Base-by-base conservation (phyloP, 1,140 invertebrate species). In the Drosophila paulistorum region DNA sequence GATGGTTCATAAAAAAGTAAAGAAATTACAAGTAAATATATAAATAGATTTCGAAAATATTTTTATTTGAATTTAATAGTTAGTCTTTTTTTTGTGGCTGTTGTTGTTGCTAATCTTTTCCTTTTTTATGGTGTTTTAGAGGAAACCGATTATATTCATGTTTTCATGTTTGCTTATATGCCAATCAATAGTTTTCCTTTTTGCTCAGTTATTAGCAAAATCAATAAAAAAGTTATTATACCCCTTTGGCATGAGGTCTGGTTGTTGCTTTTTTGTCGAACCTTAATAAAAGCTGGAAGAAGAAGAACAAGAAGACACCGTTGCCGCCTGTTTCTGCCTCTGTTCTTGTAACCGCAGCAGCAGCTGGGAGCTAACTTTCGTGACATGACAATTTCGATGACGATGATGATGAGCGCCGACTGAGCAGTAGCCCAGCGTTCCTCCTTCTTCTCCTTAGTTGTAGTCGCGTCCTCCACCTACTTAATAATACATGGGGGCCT, bases 341-440 rank as follows among this genome's bases (percentile, higher is more conserved):
- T 73, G 60, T 59, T 39, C 57, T 69, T 71, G 39, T 69, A 66
- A 66, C 71, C 67, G 45, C 65, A 69, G 66, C 75, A 58, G 74
- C 48, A 51, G 74, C 58, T 41, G 45, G 69, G 55, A 86, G 82
- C 82, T 71, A 87, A 87, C 83, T 86, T 87, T 86, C 82, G 82
- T 86, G 82, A 86, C 82, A 86, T 86, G 82, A 86, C 82, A 86
- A 86, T 86, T 86, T 87, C 82, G 82, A 86, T 86, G 82, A 86
- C 79, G 81, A 85, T 68, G 81, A 83, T 84, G 82, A 86, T 85
- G 81, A 80, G 77, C 65, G 42, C 42, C 45, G 17, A 23, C 45
- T 23, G 9, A 51, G 20, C 33, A 11, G n/a, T 30, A 42, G 64
- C 54, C 14, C 63, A 55, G 62, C 57, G 13, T 17, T 30, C 5